phyloP scores from a whole-genome alignment of 2,797 vertebrate species.

The Hyperoplus immaculatus region DNA sequence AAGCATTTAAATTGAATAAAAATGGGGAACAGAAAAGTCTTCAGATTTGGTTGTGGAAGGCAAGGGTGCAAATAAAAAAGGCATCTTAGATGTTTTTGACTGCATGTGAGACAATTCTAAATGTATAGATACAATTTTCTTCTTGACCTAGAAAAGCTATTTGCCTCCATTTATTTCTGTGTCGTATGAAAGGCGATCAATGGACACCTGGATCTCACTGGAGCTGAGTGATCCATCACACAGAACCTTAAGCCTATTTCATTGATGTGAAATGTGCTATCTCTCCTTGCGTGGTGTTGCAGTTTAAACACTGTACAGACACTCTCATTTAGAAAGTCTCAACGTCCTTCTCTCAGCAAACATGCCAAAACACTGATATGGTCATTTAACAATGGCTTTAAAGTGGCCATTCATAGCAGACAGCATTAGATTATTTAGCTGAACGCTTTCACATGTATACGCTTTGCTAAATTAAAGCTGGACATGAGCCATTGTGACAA shows the following conservation, averaged over 20 bases:
- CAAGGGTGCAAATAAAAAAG: too few species aligned
- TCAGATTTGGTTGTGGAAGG: too few species aligned
- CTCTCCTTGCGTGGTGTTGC: background rate
- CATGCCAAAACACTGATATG: background rate
- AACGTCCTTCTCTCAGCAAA: background rate
- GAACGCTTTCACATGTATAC: background rate
- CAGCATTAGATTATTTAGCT: background rate
- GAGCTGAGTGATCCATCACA: background rate
- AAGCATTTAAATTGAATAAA: too few species aligned
- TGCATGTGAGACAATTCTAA: background rate
- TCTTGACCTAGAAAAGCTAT: background rate
- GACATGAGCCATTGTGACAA: background rate
- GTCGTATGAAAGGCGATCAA: background rate
- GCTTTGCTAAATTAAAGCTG: constrained; percentile 5
- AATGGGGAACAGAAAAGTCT: too few species aligned
- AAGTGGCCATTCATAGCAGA: background rate
- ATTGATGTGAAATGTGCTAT: background rate
- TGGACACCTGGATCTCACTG: background rate
- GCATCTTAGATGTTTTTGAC: too few species aligned
- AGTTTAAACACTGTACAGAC: background rate
- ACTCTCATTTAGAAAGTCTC: background rate
- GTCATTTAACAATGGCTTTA: background rate
- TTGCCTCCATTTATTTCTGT: background rate
- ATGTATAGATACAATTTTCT: background rate
- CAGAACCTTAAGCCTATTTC: too few species aligned